A percentile compares a stretch with the other conserved stretches of the same genome.
These are phyloP conservation scores for Gymnothorax javanicus DNA, from an alignment of 2,797 vertebrate species.

Conservation along the genomic window DNA sequence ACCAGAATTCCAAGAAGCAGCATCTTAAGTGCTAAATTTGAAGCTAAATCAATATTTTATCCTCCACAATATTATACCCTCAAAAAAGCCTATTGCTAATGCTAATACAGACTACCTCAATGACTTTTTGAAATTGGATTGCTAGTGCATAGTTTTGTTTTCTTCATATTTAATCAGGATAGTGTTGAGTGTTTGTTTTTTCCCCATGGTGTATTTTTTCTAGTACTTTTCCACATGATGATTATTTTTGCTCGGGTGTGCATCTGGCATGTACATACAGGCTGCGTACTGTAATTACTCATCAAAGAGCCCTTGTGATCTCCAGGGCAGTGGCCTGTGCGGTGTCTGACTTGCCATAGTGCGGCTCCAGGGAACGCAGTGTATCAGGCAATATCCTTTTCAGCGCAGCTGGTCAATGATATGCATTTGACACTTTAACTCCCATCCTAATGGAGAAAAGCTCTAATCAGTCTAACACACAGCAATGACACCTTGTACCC, in stretches of 20 bases:
- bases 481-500: not conserved
- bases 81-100: not conserved
- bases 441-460: not conserved
- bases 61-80: not conserved
- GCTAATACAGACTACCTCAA: not conserved
- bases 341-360: not conserved
- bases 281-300: not conserved
- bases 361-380: not conserved
- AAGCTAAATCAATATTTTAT: not conserved
- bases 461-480: not conserved
- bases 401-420: not conserved
- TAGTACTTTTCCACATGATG: not conserved
- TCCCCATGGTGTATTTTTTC: not conserved
- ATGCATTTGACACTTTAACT: not conserved
- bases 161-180: not conserved
- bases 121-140: not conserved
- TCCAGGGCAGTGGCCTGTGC: not conserved
- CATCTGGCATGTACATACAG: conserved; percentile 6
- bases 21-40: not conserved
- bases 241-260: conserved; percentile 6
- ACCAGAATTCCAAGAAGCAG: not conserved
- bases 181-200: not conserved
- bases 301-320: conserved; percentile 15
- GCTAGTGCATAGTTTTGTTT: not conserved
- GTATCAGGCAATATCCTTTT: not conserved